phyloP scores from a whole-genome alignment of 2,888 invertebrate genomes.

The Anticlea derivata region DNA sequence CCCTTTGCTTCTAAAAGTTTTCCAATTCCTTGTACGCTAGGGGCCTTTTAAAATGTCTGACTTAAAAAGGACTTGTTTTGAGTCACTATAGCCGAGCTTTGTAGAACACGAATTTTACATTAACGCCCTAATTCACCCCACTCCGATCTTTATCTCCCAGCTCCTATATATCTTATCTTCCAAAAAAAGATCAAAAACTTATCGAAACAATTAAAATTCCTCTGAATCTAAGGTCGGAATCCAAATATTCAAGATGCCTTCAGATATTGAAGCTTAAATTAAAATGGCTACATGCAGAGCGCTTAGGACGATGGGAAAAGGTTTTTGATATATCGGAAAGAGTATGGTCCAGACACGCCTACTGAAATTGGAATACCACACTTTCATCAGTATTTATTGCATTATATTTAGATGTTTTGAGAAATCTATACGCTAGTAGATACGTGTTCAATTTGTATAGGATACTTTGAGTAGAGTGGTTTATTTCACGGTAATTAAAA shows the following conservation, averaged over 20 bases:
- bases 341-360: conserved; percentile 30
- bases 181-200: conserved; percentile 26
- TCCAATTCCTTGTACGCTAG: neutral
- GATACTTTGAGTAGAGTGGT: too few species aligned
- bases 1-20: neutral
- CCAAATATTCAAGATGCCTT: conserved; percentile 27
- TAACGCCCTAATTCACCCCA: conserved; percentile 23
- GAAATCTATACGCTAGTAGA: too few species aligned
- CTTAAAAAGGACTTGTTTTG: conserved; percentile 15
- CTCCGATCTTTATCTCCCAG: conserved; percentile 17
- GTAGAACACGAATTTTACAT: conserved; percentile 27
- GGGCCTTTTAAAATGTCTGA: conserved; percentile 6
- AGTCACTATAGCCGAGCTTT: conserved; percentile 16
- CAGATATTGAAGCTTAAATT: conserved; percentile 21
- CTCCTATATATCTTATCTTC: conserved; percentile 25
- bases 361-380: conserved; percentile 14
- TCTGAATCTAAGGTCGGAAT: conserved; percentile 21
- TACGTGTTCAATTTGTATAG: too few species aligned
- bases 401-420: neutral
- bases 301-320: conserved; percentile 22
- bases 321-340: conserved; percentile 41
- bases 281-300: conserved; percentile 25
- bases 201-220: conserved; percentile 35
- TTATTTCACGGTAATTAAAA: too few species aligned
- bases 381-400: conserved; percentile 19